Evolutionary conservation across 2,888 invertebrate genomes (phyloP).

Genomic region (Caenorhabditis sp.): DNA sequence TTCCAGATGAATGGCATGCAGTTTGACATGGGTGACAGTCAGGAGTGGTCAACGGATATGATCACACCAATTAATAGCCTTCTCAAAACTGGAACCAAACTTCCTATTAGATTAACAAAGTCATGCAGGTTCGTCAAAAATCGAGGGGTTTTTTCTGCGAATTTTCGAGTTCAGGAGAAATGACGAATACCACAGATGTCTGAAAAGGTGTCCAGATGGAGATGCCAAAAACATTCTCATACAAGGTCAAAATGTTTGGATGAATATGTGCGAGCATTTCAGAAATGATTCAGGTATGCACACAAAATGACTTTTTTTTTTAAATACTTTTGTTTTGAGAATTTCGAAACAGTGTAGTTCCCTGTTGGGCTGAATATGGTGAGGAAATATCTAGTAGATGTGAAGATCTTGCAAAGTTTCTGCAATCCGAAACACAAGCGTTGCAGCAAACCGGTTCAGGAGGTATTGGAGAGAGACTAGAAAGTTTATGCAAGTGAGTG

Average conservation of each 20-base stretch:
- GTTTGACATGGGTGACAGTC: slow-evolving; percentile 46
- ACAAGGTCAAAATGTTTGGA: slow-evolving; percentile 60
- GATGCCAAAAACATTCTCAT: slow-evolving; percentile 51
- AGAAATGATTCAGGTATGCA: slow-evolving; percentile 53
- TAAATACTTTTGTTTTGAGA: slow-evolving; percentile 18
- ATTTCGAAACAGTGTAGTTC: slow-evolving; percentile 40
- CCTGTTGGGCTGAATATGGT: slow-evolving; percentile 51
- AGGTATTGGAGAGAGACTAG: slow-evolving; percentile 49
- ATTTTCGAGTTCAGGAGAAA: slow-evolving; percentile 36
- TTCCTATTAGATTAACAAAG: slow-evolving; percentile 33
- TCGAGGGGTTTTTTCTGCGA: background rate
- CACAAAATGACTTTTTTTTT: background rate
- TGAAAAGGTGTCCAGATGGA: slow-evolving; percentile 48
- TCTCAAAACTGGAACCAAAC: slow-evolving; percentile 31
- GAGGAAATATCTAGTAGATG: slow-evolving; percentile 34
- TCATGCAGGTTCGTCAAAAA: slow-evolving; percentile 38
- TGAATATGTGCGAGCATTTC: slow-evolving; percentile 55
- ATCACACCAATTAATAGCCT: slow-evolving; percentile 60
- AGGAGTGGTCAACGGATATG: slow-evolving; percentile 59
- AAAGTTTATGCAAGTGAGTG: slow-evolving; percentile 52
- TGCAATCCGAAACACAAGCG: slow-evolving; percentile 50
- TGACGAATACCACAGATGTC: slow-evolving; percentile 49
- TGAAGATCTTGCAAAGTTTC: slow-evolving; percentile 31
- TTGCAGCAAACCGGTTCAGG: slow-evolving; percentile 55
- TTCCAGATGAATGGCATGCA: slow-evolving; percentile 65